Base-by-base conservation (phyloP, 2,888 invertebrate species). In the Antheraea yamamai region DNA sequence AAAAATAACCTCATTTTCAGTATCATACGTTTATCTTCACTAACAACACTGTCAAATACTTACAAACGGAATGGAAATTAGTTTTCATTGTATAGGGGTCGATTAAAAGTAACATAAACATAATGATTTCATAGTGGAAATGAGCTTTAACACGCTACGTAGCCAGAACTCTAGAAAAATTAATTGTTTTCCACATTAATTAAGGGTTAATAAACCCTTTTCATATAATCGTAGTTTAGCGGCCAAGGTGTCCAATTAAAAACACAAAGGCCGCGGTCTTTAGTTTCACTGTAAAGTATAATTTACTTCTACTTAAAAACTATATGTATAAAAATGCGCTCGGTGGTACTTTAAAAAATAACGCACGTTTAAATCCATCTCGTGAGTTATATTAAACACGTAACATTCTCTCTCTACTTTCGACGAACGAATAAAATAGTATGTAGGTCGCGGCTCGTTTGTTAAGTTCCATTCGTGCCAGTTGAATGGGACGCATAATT, bases 401-500 rank as follows among this genome's bases (percentile, higher is more conserved):
- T 79, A 66, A 79, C 81, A 77, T 39, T 39, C n/a, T 39, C n/a
- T 39, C n/a, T 39, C 3, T 52, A 71, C 71, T 79, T 79, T 79
- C 78, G 79, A 79, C 76, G 81, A 81, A 80, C 79, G 81, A 82
- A 83, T 81, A 81, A 78, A 82, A 75, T 76, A 80, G 73, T 78
- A 78, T 83, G 80, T 81, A 79, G 80, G 81, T 78, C 83, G 79
- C 79, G 77, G 74, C 74, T 78, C 78, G 80, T 79, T 78, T 78
- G 78, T 79, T 76, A 73, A 80, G 78, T 81, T 79, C 82, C 80
- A 83, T 85, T 84, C 81, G 80, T 79, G 78, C 78, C 77, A 81
- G 82, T 81, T 87, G 87, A 89, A 89, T 88, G 84, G 82, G 81
- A 86, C 82, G 84, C 83, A 86, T 90, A 89, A 89, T 89, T 89